Conservation (phyloP, 2,113 vertebrate species). For the Eclectus roratus region DNA sequence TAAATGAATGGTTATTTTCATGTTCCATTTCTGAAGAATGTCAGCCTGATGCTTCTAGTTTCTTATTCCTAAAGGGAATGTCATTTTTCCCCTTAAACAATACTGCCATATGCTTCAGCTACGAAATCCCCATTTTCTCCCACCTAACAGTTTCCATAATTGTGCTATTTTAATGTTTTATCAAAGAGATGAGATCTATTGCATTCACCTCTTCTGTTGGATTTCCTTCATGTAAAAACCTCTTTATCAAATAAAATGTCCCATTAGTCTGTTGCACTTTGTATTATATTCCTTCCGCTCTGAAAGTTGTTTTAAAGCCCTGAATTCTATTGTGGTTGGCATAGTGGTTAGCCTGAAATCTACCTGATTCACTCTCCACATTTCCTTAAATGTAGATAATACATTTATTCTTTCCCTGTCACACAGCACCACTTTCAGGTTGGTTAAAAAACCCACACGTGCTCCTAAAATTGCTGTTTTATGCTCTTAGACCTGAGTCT, state of each 20-base stretch:
- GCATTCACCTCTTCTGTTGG: not conserved
- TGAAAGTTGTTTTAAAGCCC: not conserved
- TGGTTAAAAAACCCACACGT: no score
- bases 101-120: not conserved
- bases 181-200: conserved; percentile 18
- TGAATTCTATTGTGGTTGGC: not conserved
- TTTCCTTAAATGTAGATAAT: not conserved
- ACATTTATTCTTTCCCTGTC: not conserved
- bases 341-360: not conserved
- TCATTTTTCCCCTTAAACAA: conserved; percentile 22
- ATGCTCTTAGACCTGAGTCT: not conserved
- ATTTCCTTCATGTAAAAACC: not conserved
- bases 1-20: not conserved
- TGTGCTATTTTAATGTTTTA: conserved; percentile 15
- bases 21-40: not conserved
- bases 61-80: not conserved
- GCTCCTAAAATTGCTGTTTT: not conserved
- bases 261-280: conserved; percentile 20
- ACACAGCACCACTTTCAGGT: rapidly evolving
- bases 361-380: not conserved
- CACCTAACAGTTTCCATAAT: not conserved
- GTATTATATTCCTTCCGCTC: not conserved
- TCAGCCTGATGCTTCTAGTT: not conserved
- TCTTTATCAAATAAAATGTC: not conserved
- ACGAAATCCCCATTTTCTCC: not conserved